phyloP scores from a whole-genome alignment of 2,888 invertebrate species.

The Himalopsyche japonica region DNA sequence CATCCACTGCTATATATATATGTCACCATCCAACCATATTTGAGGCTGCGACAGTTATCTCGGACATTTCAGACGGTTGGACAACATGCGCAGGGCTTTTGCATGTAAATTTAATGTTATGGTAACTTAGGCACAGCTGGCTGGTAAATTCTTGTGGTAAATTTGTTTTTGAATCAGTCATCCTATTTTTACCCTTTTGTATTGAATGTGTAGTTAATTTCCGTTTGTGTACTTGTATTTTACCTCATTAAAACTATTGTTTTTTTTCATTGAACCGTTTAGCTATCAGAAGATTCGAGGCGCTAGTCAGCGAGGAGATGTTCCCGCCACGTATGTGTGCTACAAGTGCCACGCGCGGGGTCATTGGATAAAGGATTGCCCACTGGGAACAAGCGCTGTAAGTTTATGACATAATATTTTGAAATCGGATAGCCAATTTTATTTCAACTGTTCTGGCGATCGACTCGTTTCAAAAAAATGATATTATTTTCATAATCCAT shows the following conservation, averaged over 20 bases:
- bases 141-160: no score
- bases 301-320: constrained; percentile 85
- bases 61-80: no score
- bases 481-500: no score
- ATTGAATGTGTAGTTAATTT: neutral
- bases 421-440: no score
- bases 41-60: no score
- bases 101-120: no score
- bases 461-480: no score
- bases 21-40: no score
- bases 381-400: constrained; percentile 59
- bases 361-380: constrained; percentile 98
- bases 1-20: no score
- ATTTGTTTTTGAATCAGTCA: neutral
- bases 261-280: constrained; percentile 29
- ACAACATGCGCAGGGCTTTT: no score
- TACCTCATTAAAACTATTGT: neutral
- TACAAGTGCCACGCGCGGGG: constrained; percentile 93
- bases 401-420: neutral
- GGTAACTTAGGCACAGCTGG: no score
- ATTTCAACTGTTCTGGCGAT: no score
- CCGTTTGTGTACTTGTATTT: neutral
- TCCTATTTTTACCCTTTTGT: neutral
- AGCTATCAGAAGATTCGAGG: constrained; percentile 90
- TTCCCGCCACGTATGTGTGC: constrained; percentile 91